Evolutionary conservation across 2,797 vertebrate species (phyloP).

Genomic region (Parotocinclus haroldoi): DNA sequence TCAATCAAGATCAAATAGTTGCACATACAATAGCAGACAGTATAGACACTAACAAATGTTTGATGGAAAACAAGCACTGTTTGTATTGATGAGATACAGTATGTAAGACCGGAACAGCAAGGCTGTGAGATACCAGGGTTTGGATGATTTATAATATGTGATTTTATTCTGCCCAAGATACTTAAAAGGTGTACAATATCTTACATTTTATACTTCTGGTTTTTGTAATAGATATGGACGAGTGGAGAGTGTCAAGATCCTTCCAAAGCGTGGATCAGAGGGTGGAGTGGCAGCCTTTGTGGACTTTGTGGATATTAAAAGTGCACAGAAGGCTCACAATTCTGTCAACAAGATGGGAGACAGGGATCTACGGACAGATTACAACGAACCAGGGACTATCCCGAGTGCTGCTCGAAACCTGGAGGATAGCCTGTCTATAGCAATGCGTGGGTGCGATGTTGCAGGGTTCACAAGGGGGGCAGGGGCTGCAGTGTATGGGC

Average conservation of each 20-base stretch:
- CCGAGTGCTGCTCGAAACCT: slow-evolving; percentile 96
- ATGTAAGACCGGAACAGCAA: no score
- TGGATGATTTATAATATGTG: no score
- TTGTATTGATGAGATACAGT: no score
- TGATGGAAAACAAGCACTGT: no score
- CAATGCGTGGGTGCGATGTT: slow-evolving; percentile 98
- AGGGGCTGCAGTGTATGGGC: slow-evolving; percentile 94
- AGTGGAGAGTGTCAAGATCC: slow-evolving; percentile 99
- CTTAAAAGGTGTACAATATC: no score
- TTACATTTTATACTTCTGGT: no score
- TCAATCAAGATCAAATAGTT: no score
- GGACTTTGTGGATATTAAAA: slow-evolving; percentile 99
- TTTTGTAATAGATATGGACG: slow-evolving; percentile 89
- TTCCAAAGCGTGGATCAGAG: slow-evolving; percentile 97
- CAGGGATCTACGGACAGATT: slow-evolving; percentile 99
- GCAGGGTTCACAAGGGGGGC: slow-evolving; percentile 99
- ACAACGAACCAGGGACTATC: slow-evolving; percentile 99
- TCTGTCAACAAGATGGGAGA: slow-evolving; percentile 99
- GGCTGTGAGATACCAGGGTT: no score
- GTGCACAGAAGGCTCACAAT: slow-evolving; percentile 99
- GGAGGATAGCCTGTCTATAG: slow-evolving; percentile 98
- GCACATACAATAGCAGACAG: no score
- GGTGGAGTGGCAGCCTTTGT: slow-evolving; percentile 99
- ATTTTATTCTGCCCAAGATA: no score
- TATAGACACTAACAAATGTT: no score